Base-by-base conservation (phyloP, 2,113 vertebrate species). In the Caretta caretta region DNA sequence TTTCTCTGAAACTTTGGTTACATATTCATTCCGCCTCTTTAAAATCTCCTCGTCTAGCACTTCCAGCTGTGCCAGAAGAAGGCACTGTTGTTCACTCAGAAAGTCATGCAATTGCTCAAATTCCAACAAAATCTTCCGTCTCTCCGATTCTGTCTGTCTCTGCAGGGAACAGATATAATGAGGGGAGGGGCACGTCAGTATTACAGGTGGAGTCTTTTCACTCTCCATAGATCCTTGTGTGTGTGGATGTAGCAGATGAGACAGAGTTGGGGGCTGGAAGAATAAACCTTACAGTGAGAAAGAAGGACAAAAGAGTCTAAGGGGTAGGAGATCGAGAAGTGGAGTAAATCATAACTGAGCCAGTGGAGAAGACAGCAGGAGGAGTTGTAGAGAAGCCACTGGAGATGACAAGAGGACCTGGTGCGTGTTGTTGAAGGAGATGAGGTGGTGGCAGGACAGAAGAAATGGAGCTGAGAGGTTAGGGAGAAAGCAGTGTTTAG, bases 91-190 rank as follows among this genome's bases (percentile, higher is more conserved):
- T 84, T 97, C 93, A 94, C 4, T 78, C 93, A 98, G 91, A 80
- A 97, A 96, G 80, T 83, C 80, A 80, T 94, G 97, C 83, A 97
- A 96, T 79, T 97, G 54, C 46, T 78, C 11, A 10, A 98, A 98
- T 84, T 82, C 69, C 0, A 80, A 16, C 5, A 7, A 5, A 11
- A 98, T 80, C 31, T 1, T n/a, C 90, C 93, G 57, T 54, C 9
- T 38, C 94, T 98, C 96, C 2, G 5, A 80, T 51, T 83, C 14
- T 88, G 93, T 22, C 0, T 0, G 14, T 22, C 0, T 3, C 97
- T 96, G 94, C 89, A 88, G 82, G 75, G 83, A 72, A 50, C 38
- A n/a, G 72, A 69, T n/a, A 69, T 10, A 69, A n/a, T 10, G 62
- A n/a, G 8, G 31, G 27, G 4, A 80, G 22, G 24, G 72, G 22